Conservation (phyloP, 2,888 invertebrate species). For the Melitaea athalia region DNA sequence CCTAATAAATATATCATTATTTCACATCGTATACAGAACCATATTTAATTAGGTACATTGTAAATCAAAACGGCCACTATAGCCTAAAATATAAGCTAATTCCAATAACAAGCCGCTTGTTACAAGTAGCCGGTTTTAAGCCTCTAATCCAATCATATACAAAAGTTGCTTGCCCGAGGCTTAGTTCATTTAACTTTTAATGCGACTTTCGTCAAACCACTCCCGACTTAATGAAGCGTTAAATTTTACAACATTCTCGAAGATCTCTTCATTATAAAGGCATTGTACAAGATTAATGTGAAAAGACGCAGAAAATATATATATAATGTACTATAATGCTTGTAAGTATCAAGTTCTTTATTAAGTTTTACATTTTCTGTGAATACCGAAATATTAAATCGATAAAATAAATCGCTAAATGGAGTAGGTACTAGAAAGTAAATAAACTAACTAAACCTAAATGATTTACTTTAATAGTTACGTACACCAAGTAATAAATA, state of each 20-base stretch:
- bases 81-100: conserved; percentile 9
- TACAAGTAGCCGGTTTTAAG: conserved; percentile 24
- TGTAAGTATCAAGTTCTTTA: conserved; percentile 11
- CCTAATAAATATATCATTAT: too few relatives aligned
- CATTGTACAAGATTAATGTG: conserved; percentile 22
- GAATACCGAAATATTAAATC: neutral
- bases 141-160: conserved; percentile 43
- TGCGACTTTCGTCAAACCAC: conserved; percentile 49
- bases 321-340: conserved; percentile 11
- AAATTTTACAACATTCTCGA: conserved; percentile 43
- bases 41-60: too few relatives aligned
- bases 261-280: conserved; percentile 31
- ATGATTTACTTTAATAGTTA: too few relatives aligned
- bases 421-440: too few relatives aligned
- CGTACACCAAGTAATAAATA: too few relatives aligned
- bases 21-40: too few relatives aligned
- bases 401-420: too few relatives aligned
- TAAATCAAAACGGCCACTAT: neutral
- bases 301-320: conserved; percentile 16
- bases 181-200: conserved; percentile 52
- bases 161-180: conserved; percentile 44
- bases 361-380: conserved; percentile 18
- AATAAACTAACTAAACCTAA: too few relatives aligned
- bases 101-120: conserved; percentile 19
- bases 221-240: conserved; percentile 44